A percentile compares a stretch with the other conserved stretches of the same genome.
Evolutionary conservation across 1,140 invertebrate species (phyloP).

Genomic region (Leptopilina boulardi): DNA sequence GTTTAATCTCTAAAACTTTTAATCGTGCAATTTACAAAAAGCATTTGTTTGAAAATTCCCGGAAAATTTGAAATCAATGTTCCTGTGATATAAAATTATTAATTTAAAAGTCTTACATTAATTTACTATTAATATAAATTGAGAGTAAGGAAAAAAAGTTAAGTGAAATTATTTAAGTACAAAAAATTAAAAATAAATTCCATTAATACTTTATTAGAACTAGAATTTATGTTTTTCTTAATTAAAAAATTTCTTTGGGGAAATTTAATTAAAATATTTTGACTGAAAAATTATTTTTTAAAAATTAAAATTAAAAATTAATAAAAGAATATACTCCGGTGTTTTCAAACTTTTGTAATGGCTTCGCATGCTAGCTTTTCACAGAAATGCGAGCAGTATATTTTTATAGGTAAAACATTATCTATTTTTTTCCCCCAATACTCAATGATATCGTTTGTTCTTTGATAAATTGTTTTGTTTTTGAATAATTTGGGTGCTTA

Average conservation of each 20-base stretch:
- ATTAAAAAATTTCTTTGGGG: too few relatives aligned
- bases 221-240: too few relatives aligned
- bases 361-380: conserved; percentile 3
- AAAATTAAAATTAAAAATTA: not conserved
- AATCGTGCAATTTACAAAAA: conserved; percentile 7
- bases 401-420: not conserved
- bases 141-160: too few relatives aligned
- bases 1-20: not conserved
- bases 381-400: not conserved
- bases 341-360: not conserved
- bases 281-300: too few relatives aligned
- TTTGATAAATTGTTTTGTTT: not conserved
- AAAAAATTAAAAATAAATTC: not conserved
- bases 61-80: not conserved
- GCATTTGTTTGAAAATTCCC: conserved; percentile 1
- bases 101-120: too few relatives aligned
- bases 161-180: not conserved
- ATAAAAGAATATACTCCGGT: not conserved
- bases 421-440: not conserved
- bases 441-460: not conserved
- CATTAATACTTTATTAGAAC: too few relatives aligned
- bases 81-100: not conserved
- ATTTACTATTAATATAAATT: too few relatives aligned
- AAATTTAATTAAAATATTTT: too few relatives aligned
- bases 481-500: conserved; percentile 9